These are phyloP conservation scores for Brachirus orientalis DNA, from an alignment of 2,113 vertebrate species.

Conservation along the genomic window DNA sequence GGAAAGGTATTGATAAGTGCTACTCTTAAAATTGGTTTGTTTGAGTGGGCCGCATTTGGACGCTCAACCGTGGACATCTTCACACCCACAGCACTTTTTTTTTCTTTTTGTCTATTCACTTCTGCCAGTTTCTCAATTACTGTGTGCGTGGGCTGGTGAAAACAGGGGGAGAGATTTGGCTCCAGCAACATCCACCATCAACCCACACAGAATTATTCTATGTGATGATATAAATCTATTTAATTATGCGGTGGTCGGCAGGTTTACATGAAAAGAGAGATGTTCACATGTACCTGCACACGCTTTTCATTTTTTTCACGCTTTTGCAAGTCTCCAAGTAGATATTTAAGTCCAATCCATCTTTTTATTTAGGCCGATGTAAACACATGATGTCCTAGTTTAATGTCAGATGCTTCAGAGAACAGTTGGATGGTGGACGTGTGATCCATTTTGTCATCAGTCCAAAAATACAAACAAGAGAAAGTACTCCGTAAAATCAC, in stretches of 20 bases:
- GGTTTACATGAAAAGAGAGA: conserved; percentile 53
- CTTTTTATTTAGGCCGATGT: conserved; percentile 7
- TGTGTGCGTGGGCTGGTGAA: conserved; percentile 65
- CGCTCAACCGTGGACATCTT: conserved; percentile 68
- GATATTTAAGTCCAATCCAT: conserved; percentile 27
- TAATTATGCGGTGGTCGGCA: conserved; percentile 56
- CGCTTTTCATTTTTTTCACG: too few species aligned
- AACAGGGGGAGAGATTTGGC: conserved; percentile 28
- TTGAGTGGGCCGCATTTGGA: conserved; percentile 69
- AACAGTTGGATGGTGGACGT: conserved; percentile 4
- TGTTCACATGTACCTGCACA: conserved; percentile 54
- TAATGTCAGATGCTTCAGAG: conserved; percentile 25
- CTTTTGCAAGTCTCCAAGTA: conserved; percentile 15
- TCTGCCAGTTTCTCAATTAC: conserved; percentile 68
- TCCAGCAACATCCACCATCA: conserved; percentile 47
- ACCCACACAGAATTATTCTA: conserved; percentile 71
- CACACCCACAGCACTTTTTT: conserved; percentile 62
- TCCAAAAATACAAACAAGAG: too few species aligned
- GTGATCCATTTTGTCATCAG: conserved; percentile 9
- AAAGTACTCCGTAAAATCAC: too few species aligned
- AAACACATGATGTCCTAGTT: conserved; percentile 49
- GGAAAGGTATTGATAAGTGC: conserved; percentile 57
- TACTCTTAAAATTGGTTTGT: conserved; percentile 51
- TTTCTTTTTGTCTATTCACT: conserved; percentile 34
- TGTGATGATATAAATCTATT: conserved; percentile 72